These are phyloP conservation scores for Scatophagus argus DNA, from an alignment of 2,113 vertebrate species.

Conservation along the genomic window DNA sequence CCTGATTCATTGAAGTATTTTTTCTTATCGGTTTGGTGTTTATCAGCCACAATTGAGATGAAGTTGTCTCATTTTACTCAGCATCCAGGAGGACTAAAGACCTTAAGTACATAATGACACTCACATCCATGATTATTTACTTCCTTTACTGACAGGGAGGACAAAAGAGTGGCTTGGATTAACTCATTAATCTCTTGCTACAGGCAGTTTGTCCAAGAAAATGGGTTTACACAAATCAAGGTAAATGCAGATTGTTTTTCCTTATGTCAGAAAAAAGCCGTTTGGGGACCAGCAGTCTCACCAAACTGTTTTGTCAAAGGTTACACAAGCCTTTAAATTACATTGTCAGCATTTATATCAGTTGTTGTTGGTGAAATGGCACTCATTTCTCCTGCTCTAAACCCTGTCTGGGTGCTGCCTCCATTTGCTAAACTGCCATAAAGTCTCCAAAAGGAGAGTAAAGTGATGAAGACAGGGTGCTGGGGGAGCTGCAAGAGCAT, in stretches of 20 bases:
- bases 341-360: constrained; percentile 66
- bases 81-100: constrained; percentile 61
- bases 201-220: constrained; percentile 67
- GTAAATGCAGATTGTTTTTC: constrained; percentile 69
- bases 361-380: constrained; percentile 58
- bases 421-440: constrained; percentile 69
- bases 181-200: constrained; percentile 79
- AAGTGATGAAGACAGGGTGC: constrained; percentile 72
- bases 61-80: constrained; percentile 74
- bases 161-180: constrained; percentile 71
- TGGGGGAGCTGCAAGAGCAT: constrained; percentile 64
- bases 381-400: constrained; percentile 62
- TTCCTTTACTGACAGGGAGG: constrained; percentile 59
- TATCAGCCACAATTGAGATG: constrained; percentile 77
- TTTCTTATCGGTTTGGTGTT: constrained; percentile 59
- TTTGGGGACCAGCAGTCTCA: constrained; percentile 47
- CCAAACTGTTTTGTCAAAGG: constrained; percentile 72
- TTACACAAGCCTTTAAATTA: constrained; percentile 74
- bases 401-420: constrained; percentile 55
- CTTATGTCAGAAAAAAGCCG: constrained; percentile 62
- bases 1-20: constrained; percentile 67
- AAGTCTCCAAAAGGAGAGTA: constrained; percentile 70
- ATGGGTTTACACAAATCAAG: constrained; percentile 75
- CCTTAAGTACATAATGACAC: constrained; percentile 71
- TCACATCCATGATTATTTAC: constrained; percentile 73